These are phyloP conservation scores for Lycocerus yunnanus DNA, from an alignment of 2,888 invertebrate genomes.

Conservation along the genomic window DNA sequence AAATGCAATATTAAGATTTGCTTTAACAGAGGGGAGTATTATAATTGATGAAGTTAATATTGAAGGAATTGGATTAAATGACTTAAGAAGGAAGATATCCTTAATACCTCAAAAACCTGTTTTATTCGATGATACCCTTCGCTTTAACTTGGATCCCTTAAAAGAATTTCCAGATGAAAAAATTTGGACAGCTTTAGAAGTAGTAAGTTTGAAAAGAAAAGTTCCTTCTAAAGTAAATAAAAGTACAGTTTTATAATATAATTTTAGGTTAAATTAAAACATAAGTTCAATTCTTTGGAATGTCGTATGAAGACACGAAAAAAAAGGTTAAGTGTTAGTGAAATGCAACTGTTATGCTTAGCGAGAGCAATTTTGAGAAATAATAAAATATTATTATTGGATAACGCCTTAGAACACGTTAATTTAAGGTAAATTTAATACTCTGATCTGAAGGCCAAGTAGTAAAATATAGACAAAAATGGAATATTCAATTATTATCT, in stretches of 20 bases:
- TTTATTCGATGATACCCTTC: slow-evolving; percentile 75
- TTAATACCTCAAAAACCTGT: slow-evolving; percentile 62
- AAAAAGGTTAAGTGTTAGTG: slow-evolving; percentile 83
- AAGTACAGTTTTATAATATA: neutral
- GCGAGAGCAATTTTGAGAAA: slow-evolving; percentile 82
- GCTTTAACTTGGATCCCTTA: slow-evolving; percentile 85
- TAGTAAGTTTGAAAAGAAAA: slow-evolving; percentile 53
- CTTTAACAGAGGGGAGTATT: slow-evolving; percentile 77
- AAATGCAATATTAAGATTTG: slow-evolving; percentile 80
- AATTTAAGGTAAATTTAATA: slow-evolving; percentile 75
- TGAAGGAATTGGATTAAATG: slow-evolving; percentile 72
- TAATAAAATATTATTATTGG: slow-evolving; percentile 79
- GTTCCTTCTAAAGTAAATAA: slow-evolving; percentile 48
- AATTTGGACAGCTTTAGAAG: slow-evolving; percentile 76
- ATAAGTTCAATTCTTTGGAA: slow-evolving; percentile 65
- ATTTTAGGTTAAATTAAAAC: slow-evolving; percentile 74
- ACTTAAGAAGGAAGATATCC: slow-evolving; percentile 78
- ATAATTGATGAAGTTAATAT: slow-evolving; percentile 77
- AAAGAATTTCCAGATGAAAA: slow-evolving; percentile 69
- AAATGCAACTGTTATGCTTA: slow-evolving; percentile 83
- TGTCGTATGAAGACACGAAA: slow-evolving; percentile 75
- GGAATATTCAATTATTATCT: too few species aligned
- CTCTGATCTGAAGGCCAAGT: too few species aligned
- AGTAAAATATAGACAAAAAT: too few species aligned
- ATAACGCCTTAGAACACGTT: slow-evolving; percentile 91